Base-by-base conservation (phyloP, 2,888 invertebrate genomes). In the Microplitis deprimator region DNA sequence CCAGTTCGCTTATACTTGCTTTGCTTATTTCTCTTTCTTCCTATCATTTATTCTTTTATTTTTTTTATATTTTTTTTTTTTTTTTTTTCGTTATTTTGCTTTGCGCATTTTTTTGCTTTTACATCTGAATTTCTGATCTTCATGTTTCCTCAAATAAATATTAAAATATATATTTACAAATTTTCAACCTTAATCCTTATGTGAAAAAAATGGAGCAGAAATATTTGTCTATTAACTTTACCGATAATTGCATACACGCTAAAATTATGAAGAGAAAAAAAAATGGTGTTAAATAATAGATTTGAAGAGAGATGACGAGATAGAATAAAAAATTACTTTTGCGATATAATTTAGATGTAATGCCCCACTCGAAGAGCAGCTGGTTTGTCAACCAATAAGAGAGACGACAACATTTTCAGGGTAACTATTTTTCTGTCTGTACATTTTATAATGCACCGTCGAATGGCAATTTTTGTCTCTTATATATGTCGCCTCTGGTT, bases 301-400 rank as follows among this genome's bases (percentile, higher is more conserved):
- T 20, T 72, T 13, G 39, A 40, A 16, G 73, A 71, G 39, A 67
- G 13, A 62, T 20, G 20, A 16, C n/a, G 38, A 67, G 75, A 78
- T 77, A 77, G 77, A 69, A 77, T 78, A 76, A 76, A 80, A 81
- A 79, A 82, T 79, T 80, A 81, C 76, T 79, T 68, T 83, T 81
- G 82, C 80, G 83, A 82, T 82, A 84, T 85, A 87, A 87, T 88
- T 87, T 87, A 83, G 86, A 86, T 85, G 85, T 87, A 88, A 88
- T 87, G 84, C 85, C 82, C 81, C 82, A 85, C 87, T 86, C 84
- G 85, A 83, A 81, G 80, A 84, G 87, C 88, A 85, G 86, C 86
- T 85, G 86, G 80, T 83, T 77, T 71, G 68, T 74, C 80, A 76
- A 73, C 73, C 60, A 73, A 67, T 61, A 39, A 73, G 29, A 69